phyloP scores from a whole-genome alignment of 2,113 vertebrate genomes.

The Ceyx cyanopectus region DNA sequence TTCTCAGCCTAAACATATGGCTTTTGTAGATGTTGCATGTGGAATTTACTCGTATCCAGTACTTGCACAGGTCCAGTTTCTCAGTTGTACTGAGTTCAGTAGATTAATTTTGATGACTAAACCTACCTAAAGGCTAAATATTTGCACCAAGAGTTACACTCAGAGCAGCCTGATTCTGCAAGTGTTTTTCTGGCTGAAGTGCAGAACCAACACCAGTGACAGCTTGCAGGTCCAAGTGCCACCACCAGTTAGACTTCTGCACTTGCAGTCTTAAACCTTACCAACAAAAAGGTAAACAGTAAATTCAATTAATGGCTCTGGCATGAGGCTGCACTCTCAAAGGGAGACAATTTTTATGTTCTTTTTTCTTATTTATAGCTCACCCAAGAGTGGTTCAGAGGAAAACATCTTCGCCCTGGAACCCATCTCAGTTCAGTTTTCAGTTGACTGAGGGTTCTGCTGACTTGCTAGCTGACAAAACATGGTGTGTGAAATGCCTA shows the following conservation, averaged over 20 bases:
- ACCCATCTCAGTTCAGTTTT: background rate
- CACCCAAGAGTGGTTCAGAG: background rate
- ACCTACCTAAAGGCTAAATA: background rate
- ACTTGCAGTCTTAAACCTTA: background rate
- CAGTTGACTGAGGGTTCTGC: background rate
- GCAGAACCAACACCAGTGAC: background rate
- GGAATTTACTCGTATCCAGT: background rate
- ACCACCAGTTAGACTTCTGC: background rate
- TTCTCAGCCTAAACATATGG: background rate
- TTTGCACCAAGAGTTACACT: background rate
- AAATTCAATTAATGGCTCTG: background rate
- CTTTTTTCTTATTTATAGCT: background rate
- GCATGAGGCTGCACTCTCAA: background rate
- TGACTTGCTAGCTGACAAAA: background rate
- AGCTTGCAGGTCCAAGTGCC: background rate
- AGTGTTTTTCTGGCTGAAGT: background rate
- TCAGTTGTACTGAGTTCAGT: background rate
- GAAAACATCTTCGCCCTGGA: background rate
- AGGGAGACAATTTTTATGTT: background rate
- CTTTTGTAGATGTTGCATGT: background rate
- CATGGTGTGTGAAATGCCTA: background rate
- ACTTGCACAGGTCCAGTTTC: background rate
- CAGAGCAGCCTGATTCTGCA: background rate
- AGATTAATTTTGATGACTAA: background rate
- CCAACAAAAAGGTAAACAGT: background rate